These are phyloP conservation scores for Archilochus colubris DNA, from an alignment of 2,113 vertebrate genomes.

Conservation along the genomic window DNA sequence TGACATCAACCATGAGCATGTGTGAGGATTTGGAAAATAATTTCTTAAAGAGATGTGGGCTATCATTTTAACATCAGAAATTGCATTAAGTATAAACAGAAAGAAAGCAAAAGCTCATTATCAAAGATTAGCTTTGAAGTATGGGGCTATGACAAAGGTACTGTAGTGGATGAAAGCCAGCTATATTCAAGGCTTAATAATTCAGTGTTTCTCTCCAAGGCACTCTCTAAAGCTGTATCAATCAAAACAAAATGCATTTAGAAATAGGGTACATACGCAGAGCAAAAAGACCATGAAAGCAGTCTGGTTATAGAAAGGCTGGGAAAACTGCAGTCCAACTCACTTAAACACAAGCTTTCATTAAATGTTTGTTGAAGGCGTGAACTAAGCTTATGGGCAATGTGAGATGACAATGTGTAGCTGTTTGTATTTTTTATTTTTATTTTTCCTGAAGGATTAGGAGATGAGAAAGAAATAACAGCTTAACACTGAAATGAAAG, in stretches of 20 bases:
- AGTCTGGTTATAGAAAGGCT: background rate
- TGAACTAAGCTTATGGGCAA: background rate
- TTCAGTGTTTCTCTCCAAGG: conserved; percentile 44
- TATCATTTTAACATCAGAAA: conserved; percentile 57
- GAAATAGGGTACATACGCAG: conserved; percentile 1
- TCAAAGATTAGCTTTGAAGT: conserved; percentile 62
- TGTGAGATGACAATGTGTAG: background rate
- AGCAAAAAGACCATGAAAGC: conserved; percentile 36
- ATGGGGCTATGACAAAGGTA: conserved; percentile 43
- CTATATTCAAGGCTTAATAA: conserved; percentile 53
- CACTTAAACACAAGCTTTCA: background rate
- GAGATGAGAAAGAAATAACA: background rate
- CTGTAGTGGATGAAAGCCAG: conserved; percentile 51
- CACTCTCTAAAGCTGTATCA: conserved; percentile 36
- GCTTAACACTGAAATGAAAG: background rate
- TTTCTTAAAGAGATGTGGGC: conserved; percentile 34
- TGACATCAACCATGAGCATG: conserved; percentile 53
- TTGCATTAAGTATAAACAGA: background rate
- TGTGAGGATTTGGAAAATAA: conserved; percentile 37
- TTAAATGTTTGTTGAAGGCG: background rate
- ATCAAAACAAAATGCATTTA: conserved; percentile 59
- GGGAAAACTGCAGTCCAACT: background rate
- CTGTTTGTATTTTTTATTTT: background rate
- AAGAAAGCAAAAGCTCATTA: conserved; percentile 51
- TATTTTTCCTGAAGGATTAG: background rate